phyloP scores from a whole-genome alignment of 2,797 vertebrate genomes.

The Knipowitschia caucasica region DNA sequence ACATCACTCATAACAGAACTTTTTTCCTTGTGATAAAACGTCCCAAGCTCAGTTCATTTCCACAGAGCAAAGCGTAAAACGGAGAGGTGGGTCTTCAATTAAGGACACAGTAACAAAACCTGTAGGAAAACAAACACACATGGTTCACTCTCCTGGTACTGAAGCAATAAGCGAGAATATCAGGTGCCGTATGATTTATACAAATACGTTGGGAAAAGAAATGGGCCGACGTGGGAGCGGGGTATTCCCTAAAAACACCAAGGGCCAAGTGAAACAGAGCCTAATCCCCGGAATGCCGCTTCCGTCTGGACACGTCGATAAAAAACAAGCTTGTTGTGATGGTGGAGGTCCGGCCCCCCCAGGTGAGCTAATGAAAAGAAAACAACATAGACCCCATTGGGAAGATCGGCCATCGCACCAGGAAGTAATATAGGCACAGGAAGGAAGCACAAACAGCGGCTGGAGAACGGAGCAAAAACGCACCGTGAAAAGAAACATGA shows the following conservation, averaged over 20 bases:
- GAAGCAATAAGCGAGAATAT: conserved; percentile 37
- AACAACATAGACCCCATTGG: conserved; percentile 62
- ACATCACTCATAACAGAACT: conserved; percentile 21
- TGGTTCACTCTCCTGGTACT: conserved; percentile 25
- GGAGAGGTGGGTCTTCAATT: conserved; percentile 14
- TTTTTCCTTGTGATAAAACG: conserved; percentile 35
- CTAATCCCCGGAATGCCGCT: conserved; percentile 78
- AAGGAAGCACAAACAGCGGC: conserved; percentile 16
- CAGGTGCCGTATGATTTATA: conserved; percentile 30
- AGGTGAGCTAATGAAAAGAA: conserved; percentile 74
- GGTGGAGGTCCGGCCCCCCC: conserved; percentile 57
- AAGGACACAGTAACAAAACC: conserved; percentile 15
- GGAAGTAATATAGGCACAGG: conserved; percentile 20
- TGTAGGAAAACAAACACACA: conserved; percentile 30
- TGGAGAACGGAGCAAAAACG: background rate
- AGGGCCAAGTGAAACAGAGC: conserved; percentile 75
- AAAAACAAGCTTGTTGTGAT: conserved; percentile 77
- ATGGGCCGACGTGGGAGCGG: conserved; percentile 39
- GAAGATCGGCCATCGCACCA: conserved; percentile 55
- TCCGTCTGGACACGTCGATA: conserved; percentile 72
- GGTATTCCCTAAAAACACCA: conserved; percentile 69
- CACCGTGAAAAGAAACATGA: conserved; percentile 1
- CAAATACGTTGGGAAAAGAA: background rate
- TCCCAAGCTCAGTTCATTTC: conserved; percentile 32
- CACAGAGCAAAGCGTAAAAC: conserved; percentile 29